Conservation (phyloP, 2,888 invertebrate genomes). For the Plagodis dolabraria region DNA sequence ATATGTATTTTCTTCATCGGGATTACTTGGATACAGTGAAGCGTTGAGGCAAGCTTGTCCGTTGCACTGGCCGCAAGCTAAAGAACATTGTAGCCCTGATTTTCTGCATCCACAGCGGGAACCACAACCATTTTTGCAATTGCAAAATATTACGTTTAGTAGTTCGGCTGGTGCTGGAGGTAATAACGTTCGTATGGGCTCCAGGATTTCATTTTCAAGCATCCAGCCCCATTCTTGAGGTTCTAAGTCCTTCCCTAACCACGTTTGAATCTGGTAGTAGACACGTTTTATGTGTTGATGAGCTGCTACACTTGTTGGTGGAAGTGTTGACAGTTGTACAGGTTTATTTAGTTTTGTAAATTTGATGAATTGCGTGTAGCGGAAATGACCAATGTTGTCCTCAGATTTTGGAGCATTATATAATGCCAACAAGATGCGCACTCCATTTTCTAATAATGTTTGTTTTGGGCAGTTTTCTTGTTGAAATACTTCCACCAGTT, state of each 20-base stretch:
- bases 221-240: constrained; percentile 44
- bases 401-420: constrained; percentile 54
- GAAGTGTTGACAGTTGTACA: constrained; percentile 42
- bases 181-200: constrained; percentile 47
- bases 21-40: constrained; percentile 34
- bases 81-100: constrained; percentile 8
- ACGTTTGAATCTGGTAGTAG: constrained; percentile 43
- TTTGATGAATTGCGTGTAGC: constrained; percentile 44
- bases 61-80: no score
- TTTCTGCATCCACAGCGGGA: constrained; percentile 11
- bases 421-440: constrained; percentile 46
- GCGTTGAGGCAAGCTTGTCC: constrained; percentile 27
- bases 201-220: constrained; percentile 46
- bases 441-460: constrained; percentile 43
- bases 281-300: constrained; percentile 48
- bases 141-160: constrained; percentile 43
- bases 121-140: constrained; percentile 45
- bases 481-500: constrained; percentile 41
- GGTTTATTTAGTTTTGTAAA: constrained; percentile 38
- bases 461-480: constrained; percentile 53
- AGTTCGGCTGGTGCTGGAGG: constrained; percentile 33
- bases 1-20: constrained; percentile 34
- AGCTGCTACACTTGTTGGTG: constrained; percentile 51
- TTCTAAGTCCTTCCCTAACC: constrained; percentile 44
- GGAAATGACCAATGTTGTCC: constrained; percentile 35